Evolutionary conservation across 2,797 vertebrate species (phyloP).

Genomic region (Rallus crepitans): DNA sequence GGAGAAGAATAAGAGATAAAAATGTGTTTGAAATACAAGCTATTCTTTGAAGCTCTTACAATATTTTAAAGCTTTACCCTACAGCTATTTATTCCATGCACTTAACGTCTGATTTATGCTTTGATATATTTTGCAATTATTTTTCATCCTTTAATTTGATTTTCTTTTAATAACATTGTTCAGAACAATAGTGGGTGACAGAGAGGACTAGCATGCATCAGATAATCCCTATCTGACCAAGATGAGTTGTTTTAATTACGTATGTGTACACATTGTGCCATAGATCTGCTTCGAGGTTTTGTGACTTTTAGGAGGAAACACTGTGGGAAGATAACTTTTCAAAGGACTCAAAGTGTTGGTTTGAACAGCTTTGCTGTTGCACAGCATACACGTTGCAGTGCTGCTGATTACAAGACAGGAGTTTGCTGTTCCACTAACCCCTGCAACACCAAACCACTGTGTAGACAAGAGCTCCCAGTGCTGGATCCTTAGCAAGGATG

Average conservation of each 20-base stretch:
- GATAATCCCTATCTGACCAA: neutral
- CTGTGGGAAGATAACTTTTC: neutral
- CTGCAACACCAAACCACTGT: accelerated
- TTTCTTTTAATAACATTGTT: neutral
- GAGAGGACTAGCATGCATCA: neutral
- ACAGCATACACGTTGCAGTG: accelerated
- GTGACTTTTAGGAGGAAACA: neutral
- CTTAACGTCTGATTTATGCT: neutral
- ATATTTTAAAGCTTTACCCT: neutral
- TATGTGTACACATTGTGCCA: neutral
- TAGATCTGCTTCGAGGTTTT: neutral
- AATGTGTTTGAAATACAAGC: neutral
- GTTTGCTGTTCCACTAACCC: neutral
- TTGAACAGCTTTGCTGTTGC: neutral
- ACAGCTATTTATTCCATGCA: neutral
- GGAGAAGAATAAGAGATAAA: neutral
- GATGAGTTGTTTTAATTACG: neutral
- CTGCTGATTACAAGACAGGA: neutral
- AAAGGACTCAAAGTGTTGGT: neutral
- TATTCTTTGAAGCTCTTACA: neutral
- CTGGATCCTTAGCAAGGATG: neutral
- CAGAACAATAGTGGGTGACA: neutral
- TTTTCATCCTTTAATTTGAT: conserved; percentile 28
- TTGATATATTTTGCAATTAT: neutral
- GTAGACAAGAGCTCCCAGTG: neutral